Evolutionary conservation across 2,113 vertebrate species (phyloP), one percentile per base, ranked within the genome.

Genomic region (Halcyon senegalensis): DNA sequence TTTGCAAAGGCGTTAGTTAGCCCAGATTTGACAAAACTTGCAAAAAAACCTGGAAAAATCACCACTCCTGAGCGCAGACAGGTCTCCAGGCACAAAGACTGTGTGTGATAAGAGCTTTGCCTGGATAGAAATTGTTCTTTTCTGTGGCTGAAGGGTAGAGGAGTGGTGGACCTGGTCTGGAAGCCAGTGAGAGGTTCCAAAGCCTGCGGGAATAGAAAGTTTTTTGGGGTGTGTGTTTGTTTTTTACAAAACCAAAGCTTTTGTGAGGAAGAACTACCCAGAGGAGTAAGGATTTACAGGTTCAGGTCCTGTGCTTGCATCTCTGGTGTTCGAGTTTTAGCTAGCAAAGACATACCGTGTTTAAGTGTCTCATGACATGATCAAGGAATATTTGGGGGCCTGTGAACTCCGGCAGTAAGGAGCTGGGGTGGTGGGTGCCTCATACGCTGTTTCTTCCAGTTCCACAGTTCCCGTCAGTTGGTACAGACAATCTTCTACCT

Each of bases 401-500:
- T 69, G 72, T 27, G 80, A 60, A 72, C 16, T 39, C 8, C 4
- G 50, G 72, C 20, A 77, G 59, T 35, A 4, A 25, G 18, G 92
- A 24, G 55, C 7, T 15, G 39, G 33, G 31, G 8, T 43, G 58
- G 43, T 8, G 17, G 63, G 68, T 90, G 90, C 59, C 46, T 75
- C 5, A 19, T 1, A 7, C n/a, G 4, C 37, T 66, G 1, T 27
- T 73, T 21, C 55, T 77, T 39, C 2, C 35, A 41, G 14, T 51
- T 66, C 24, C 21, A 23, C 48, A 24, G 48, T 24, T 25, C 3
- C 84, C 35, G 3, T 43, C 39, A 12, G 11, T 14, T 82, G 62
- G 62, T 28, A 23, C 35, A 76, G 95, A 93, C 90, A 90, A 68
- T 96, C 90, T 78, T 60, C 70, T 91, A 15, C 84, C 56, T 91